phyloP scores from a whole-genome alignment of 2,797 vertebrate genomes.

The Pogoniulus pusillus region DNA sequence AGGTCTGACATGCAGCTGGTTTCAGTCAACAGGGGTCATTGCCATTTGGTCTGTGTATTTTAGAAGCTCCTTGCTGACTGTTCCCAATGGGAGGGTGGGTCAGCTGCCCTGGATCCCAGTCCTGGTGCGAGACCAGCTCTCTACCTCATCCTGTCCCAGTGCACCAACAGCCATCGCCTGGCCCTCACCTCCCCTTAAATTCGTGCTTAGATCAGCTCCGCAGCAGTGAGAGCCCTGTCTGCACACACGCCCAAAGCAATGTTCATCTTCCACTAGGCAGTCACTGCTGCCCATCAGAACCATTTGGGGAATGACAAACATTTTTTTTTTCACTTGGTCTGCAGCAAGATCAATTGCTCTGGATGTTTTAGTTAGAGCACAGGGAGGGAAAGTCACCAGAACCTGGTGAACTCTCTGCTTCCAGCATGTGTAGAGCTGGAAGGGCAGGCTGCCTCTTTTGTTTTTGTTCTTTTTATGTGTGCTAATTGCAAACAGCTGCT shows the following conservation, averaged over 20 bases:
- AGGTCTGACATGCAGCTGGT: conserved; percentile 82
- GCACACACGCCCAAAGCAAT: background rate
- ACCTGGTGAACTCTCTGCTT: conserved; percentile 52
- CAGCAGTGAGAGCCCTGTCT: background rate
- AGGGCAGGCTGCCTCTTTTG: conserved; percentile 14
- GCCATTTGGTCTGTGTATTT: conserved; percentile 84
- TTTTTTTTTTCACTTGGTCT: background rate
- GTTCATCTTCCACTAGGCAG: conserved; percentile 14
- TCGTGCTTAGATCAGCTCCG: background rate
- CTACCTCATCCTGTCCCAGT: conserved; percentile 71
- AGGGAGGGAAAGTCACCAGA: conserved; percentile 29
- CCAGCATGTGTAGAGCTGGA: background rate
- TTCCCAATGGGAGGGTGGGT: conserved; percentile 83
- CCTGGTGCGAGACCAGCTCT: conserved; percentile 75
- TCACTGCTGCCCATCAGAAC: conserved; percentile 55
- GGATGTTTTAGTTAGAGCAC: conserved; percentile 40
- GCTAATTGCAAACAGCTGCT: conserved; percentile 69
- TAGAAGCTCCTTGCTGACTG: conserved; percentile 86
- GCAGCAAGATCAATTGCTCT: conserved; percentile 40
- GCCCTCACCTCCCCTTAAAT: background rate
- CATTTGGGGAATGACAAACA: conserved; percentile 41
- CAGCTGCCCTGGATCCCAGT: conserved; percentile 84
- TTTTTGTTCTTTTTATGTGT: conserved; percentile 65
- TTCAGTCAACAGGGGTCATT: conserved; percentile 82
- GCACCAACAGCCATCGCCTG: background rate